Evolutionary conservation across 1,140 invertebrate genomes (phyloP).

Genomic region (Cylas formicarius): DNA sequence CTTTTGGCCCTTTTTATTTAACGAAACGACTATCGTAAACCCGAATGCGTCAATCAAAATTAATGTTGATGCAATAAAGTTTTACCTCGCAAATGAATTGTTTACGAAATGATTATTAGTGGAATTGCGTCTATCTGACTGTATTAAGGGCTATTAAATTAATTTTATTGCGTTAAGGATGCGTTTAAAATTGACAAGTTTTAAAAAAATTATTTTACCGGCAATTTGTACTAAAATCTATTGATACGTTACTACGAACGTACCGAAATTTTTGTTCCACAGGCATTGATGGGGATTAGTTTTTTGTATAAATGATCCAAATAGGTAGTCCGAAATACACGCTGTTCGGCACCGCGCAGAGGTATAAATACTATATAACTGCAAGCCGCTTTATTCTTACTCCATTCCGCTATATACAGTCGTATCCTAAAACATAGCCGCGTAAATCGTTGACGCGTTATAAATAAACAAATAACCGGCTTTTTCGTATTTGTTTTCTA

Average conservation of each 20-base stretch:
- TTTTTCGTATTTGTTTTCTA: not conserved
- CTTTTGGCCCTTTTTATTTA: no score
- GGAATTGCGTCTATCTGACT: not conserved
- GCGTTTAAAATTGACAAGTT: not conserved
- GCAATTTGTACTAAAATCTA: not conserved
- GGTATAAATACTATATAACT: conserved; percentile 5
- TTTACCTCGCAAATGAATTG: no score
- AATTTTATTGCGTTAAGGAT: conserved; percentile 1
- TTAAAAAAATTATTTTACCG: not conserved
- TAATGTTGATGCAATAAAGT: no score
- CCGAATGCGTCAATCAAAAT: no score
- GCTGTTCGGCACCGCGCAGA: no score
- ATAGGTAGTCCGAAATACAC: not conserved
- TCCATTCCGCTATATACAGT: conserved; percentile 11
- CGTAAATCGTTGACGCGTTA: conserved; percentile 4
- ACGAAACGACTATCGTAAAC: no score
- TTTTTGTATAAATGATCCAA: not conserved
- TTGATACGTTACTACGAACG: not conserved
- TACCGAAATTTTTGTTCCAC: not conserved
- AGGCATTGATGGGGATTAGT: not conserved
- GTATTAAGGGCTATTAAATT: not conserved
- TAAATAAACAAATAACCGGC: conserved; percentile 15
- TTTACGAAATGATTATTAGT: no score
- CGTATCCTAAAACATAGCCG: conserved; percentile 7
- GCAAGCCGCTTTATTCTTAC: conserved; percentile 5